Evolutionary conservation across 2,797 vertebrate genomes (phyloP), one percentile per base, ranked within the genome.

Genomic region (Thripadectes ignobilis): DNA sequence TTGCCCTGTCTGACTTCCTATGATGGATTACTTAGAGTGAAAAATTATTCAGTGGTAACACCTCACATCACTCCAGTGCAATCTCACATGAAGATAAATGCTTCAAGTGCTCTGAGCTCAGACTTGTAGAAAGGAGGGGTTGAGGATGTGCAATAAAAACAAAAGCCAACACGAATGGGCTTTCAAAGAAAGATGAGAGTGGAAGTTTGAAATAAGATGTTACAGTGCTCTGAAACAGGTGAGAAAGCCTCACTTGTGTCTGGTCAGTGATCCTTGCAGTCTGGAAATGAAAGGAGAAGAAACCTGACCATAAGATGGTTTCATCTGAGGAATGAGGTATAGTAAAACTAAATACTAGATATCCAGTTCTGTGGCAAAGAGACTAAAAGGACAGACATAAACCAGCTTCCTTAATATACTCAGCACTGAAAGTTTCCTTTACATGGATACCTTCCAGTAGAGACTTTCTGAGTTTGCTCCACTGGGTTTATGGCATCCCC

Each of bases 41-140:
- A 93, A 94, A 93, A 96, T 96, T 93, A 96, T 95, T 95, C 91
- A 83, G 51, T 85, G 73, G 86, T 87, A 92, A 91, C 95, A 96
- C 71, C 41, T 92, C 91, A 84, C 76, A 93, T 94, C 87, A 92
- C 55, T 92, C 69, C 58, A 46, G 67, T 80, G 74, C 29, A 81
- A 80, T 93, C 52, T 81, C 91, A 95, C 48, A 85, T 51, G 65
- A 93, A 94, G 86, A 97, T 84, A 95, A 95, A 97, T 93, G 75
- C 48, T 68, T 79, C 41, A 85, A 92, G 62, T 85, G 67, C 52
- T 91, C 91, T 55, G 30, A 94, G 75, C 78, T 90, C 69, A 81
- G 75, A 65, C 68, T 77, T 72, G 38, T 22, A 59, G 66, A 84
- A 84, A 29, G 41, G 32, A 68, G n/a, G 84, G 39, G n/a, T 2